Conservation (phyloP, 1,140 invertebrate species). For the Magallana gigas region DNA sequence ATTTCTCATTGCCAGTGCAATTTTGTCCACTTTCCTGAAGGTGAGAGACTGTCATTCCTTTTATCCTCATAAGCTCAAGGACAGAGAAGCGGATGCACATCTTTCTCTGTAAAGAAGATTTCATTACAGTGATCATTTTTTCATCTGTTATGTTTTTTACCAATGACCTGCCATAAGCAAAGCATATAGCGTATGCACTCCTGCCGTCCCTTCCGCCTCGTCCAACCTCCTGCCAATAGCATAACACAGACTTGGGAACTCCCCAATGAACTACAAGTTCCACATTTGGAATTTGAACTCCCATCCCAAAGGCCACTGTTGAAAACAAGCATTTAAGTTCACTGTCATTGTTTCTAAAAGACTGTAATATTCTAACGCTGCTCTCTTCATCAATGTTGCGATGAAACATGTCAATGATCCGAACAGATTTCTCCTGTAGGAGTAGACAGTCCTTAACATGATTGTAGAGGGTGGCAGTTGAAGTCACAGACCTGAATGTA, state of each 20-base stretch:
- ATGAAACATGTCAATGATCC: not conserved
- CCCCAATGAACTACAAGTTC: conserved; percentile 50
- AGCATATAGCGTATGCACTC: not conserved
- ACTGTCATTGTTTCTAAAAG: conserved; percentile 22
- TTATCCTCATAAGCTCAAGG: no score
- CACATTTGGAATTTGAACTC: conserved; percentile 46
- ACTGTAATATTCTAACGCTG: not conserved
- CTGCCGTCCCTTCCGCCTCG: conserved; percentile 34
- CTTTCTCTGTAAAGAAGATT: not conserved
- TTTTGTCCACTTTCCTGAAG: no score
- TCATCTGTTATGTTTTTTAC: not conserved
- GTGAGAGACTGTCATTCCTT: no score
- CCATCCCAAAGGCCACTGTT: conserved; percentile 55
- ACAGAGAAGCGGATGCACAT: no score
- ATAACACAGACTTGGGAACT: not conserved
- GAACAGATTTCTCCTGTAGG: not conserved
- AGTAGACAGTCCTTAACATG: not conserved
- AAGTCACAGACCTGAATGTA: not conserved
- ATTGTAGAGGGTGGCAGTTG: not conserved
- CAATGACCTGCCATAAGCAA: conserved; percentile 21
- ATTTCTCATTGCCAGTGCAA: no score
- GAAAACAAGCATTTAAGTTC: conserved; percentile 21
- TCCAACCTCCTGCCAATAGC: conserved; percentile 52
- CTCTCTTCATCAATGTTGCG: not conserved
- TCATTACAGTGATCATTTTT: not conserved